Conservation (phyloP, 1,140 invertebrate genomes). For the Drosophila kepulauana region DNA sequence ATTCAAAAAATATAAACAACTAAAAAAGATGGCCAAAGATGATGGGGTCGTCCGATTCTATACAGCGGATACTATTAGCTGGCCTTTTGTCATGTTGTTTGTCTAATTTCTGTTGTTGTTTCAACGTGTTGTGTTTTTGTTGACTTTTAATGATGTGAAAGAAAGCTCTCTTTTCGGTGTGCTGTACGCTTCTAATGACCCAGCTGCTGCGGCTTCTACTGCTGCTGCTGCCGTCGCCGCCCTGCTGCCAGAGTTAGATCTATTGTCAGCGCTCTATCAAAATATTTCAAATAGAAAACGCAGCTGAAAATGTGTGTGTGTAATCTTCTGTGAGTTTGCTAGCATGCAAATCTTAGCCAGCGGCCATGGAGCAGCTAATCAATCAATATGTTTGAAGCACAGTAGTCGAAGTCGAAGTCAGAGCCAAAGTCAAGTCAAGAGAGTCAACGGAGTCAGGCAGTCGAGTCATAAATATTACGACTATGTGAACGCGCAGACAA, state of each 20-base stretch:
- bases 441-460: constrained; percentile 26
- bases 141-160: constrained; percentile 65
- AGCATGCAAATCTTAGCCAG: constrained; percentile 53
- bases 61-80: constrained; percentile 52
- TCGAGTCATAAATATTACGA: constrained; percentile 32
- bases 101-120: constrained; percentile 51
- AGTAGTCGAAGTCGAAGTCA: constrained; percentile 20
- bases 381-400: constrained; percentile 45
- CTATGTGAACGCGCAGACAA: constrained; percentile 21
- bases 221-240: not conserved
- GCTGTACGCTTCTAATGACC: constrained; percentile 53
- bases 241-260: constrained; percentile 11
- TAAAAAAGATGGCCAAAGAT: constrained; percentile 22
- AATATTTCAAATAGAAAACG: constrained; percentile 35
- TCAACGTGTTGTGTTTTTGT: constrained; percentile 14
- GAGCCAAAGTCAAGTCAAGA: constrained; percentile 4
- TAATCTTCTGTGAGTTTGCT: not conserved
- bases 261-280: constrained; percentile 49
- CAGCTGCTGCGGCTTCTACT: not conserved
- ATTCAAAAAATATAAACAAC: no score
- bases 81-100: constrained; percentile 48
- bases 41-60: constrained; percentile 34
- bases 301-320: constrained; percentile 15
- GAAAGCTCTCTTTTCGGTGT: constrained; percentile 22
- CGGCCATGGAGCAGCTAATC: constrained; percentile 46